Conservation (phyloP, 37 sponge, comb jelly and placozoan genomes). For the Crambe crambe region DNA sequence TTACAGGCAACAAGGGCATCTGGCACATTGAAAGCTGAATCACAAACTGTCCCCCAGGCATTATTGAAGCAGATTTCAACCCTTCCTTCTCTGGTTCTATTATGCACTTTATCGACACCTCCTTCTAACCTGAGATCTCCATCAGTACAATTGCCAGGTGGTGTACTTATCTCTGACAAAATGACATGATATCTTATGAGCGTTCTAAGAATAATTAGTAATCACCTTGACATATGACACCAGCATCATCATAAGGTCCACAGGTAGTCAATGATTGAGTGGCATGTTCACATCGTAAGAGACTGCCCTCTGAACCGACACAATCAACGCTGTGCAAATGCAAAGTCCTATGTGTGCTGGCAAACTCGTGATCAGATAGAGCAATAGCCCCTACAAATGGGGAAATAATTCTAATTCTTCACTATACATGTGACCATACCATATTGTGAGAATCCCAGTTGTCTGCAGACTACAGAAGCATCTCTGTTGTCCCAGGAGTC, state of each 20-base stretch:
- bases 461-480: constrained; percentile 44
- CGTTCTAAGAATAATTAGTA: not conserved
- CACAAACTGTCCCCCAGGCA: constrained; percentile 18
- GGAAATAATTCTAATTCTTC: not conserved
- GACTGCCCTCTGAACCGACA: constrained; percentile 10
- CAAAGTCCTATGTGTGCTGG: too few relatives aligned
- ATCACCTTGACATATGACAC: constrained; percentile 26
- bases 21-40: not conserved
- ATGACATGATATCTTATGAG: not conserved
- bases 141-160: not conserved
- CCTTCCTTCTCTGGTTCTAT: not conserved
- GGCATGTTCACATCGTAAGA: constrained; percentile 3
- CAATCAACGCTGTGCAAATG: constrained; percentile 9
- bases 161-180: not conserved
- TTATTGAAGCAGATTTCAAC: constrained; percentile 20
- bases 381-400: not conserved
- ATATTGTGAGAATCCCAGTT: constrained; percentile 46
- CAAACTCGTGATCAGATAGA: not conserved
- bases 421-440: constrained; percentile 2
- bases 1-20: not conserved
- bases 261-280: not conserved
- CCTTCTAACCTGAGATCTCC: constrained; percentile 4
- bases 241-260: constrained; percentile 36
- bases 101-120: not conserved
- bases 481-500: constrained; percentile 26